Conservation (phyloP, 2,797 vertebrate genomes). For the Synanceia verrucosa region DNA sequence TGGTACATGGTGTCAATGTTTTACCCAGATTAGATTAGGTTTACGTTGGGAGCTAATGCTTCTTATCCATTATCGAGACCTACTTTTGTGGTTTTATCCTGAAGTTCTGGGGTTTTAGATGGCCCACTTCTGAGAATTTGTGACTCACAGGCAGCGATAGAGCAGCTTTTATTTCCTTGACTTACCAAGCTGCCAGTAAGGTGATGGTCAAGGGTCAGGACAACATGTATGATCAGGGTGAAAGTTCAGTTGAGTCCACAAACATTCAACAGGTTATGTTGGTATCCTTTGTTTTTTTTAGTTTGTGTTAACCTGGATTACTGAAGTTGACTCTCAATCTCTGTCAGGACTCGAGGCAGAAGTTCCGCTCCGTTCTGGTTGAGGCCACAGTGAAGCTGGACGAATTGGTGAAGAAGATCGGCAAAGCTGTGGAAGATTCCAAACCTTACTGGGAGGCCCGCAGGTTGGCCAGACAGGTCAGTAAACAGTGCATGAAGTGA, state of each 20-base stretch:
- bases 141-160: neutral
- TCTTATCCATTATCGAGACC: neutral
- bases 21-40: neutral
- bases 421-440: conserved; percentile 95
- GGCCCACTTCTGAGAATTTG: neutral
- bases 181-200: neutral
- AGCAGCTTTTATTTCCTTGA: conserved; percentile 35
- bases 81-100: neutral
- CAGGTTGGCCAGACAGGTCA: conserved; percentile 91
- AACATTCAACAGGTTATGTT: neutral
- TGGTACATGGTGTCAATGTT: neutral
- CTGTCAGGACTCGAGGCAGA: conserved; percentile 91
- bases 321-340: neutral
- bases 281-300: neutral
- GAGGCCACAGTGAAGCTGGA: conserved; percentile 95
- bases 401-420: conserved; percentile 94
- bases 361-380: conserved; percentile 92
- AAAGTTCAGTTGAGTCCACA: neutral
- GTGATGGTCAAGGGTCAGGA: conserved; percentile 5
- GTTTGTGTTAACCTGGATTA: neutral
- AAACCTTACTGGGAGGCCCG: conserved; percentile 99
- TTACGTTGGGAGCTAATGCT: neutral
- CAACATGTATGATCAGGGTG: neutral
- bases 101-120: neutral
- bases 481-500: conserved; percentile 14